Evolutionary conservation across 2,888 invertebrate genomes (phyloP).

Genomic region (Spatulosminthurus flaviceps): DNA sequence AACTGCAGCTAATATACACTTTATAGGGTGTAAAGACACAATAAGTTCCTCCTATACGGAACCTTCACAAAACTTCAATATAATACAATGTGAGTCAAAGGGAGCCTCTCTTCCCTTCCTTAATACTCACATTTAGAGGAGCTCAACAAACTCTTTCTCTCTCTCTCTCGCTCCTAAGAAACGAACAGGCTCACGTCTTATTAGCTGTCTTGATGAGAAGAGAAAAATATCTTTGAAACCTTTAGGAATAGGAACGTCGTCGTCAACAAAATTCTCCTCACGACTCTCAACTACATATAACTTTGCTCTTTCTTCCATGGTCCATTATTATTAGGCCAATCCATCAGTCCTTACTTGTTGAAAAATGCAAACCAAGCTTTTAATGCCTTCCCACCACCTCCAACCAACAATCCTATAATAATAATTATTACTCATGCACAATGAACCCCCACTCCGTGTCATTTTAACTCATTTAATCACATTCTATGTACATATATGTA

Average conservation of each 20-base stretch:
- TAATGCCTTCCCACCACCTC: no score
- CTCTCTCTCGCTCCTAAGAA: no score
- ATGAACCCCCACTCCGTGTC: no score
- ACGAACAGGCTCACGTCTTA: neutral
- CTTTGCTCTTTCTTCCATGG: neutral
- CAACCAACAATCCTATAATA: neutral
- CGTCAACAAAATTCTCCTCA: neutral
- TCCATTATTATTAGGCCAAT: conserved; percentile 11
- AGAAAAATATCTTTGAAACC: neutral
- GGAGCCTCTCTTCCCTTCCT: neutral
- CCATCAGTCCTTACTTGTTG: neutral
- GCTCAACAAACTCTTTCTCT: no score
- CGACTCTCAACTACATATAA: no score
- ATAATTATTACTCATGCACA: neutral
- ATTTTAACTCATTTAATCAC: no score
- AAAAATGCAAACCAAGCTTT: conserved; percentile 12
- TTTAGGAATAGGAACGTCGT: neutral
- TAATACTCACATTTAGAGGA: neutral
- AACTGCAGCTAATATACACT: no score
- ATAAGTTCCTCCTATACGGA: neutral
- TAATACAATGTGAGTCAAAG: no score
- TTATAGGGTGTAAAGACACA: no score
- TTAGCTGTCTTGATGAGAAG: neutral
- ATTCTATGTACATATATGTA: no score
- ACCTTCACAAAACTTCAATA: neutral